These are phyloP conservation scores for Sciurus carolinensis DNA, from an alignment of 2,797 vertebrate genomes.

Conservation along the genomic window DNA sequence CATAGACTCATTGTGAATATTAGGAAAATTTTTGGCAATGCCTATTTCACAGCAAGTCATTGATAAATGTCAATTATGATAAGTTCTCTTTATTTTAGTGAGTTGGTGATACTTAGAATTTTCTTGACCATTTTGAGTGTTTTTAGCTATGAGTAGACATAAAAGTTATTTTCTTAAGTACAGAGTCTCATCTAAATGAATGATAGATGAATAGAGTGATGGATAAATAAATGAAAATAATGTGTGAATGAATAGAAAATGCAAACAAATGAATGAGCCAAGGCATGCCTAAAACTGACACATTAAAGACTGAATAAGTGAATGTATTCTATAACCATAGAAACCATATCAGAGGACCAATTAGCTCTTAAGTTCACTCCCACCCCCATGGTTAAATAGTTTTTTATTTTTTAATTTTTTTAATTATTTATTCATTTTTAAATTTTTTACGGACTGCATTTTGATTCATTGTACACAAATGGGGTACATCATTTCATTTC, in stretches of 20 bases:
- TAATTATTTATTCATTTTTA: too few species aligned
- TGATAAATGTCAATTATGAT: not conserved
- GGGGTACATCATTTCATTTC: too few species aligned
- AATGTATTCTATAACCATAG: not conserved
- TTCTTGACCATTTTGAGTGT: not conserved
- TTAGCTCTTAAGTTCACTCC: not conserved
- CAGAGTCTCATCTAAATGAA: not conserved
- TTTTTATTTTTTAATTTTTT: too few species aligned
- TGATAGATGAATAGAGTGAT: not conserved
- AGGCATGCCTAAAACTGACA: not conserved
- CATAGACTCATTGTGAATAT: not conserved
- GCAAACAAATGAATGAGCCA: not conserved
- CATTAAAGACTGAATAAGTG: not conserved
- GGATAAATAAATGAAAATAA: not conserved
- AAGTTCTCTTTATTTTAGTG: not conserved
- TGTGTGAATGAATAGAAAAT: not conserved
- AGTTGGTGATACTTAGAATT: not conserved
- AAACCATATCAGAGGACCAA: not conserved
- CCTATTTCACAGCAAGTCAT: not conserved
- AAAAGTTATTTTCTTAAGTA: not conserved
- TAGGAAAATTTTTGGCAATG: slow-evolving; percentile 36
- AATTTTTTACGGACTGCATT: too few species aligned
- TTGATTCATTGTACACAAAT: too few species aligned
- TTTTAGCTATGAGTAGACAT: not conserved
- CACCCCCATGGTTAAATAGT: too few species aligned